Evolutionary conservation across 1,140 invertebrate genomes (phyloP), one percentile per base, ranked within the genome.

Genomic region (Helicoverpa zea): DNA sequence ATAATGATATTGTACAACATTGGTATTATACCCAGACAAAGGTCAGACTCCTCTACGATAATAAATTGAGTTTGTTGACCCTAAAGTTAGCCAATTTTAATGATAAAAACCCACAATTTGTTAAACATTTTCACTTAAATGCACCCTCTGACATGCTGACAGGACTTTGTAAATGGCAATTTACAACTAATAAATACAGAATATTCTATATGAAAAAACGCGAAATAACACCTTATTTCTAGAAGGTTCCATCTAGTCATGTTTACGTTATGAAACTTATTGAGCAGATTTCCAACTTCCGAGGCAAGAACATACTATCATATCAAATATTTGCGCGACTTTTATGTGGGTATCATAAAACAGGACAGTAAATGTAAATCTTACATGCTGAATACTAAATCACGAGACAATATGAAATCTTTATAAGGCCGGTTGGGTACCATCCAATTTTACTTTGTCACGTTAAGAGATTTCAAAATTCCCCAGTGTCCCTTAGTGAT

Each of bases 331-430:
- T 49, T 23, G 35, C 47, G 7, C 18, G 47, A 23, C n/a, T 51
- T 68, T 68, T 68, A 68, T 51, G 64, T 18, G 3, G 7, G 64
- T 23, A 16, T 49, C 64, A 51, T 68, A 51, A 68, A 68, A 68
- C 43, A 11, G 10, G 63, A 12, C 64, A 16, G 47, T 51, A 3
- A 68, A 68, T 51, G 64, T 68, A 49, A 68, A 68, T 68, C 64
- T 47, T n/a, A 64, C 30, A 64, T 14, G 2, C 64, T 51, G 35
- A 16, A 68, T 51, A 68, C 49, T 68, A 51, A 51, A 35, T 68
- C 47, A 49, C n/a, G 51, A 23, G 64, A 68, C 47, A 68, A 51
- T 68, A 51, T 68, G 35, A 68, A 49, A 68, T n/a, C 30, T 64
- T 64, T 47, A 16, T 47, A 64, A 64, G 63, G 63, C 14, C 10